Base-by-base conservation (phyloP, 2,888 invertebrate genomes). In the Trimorus sp. region DNA sequence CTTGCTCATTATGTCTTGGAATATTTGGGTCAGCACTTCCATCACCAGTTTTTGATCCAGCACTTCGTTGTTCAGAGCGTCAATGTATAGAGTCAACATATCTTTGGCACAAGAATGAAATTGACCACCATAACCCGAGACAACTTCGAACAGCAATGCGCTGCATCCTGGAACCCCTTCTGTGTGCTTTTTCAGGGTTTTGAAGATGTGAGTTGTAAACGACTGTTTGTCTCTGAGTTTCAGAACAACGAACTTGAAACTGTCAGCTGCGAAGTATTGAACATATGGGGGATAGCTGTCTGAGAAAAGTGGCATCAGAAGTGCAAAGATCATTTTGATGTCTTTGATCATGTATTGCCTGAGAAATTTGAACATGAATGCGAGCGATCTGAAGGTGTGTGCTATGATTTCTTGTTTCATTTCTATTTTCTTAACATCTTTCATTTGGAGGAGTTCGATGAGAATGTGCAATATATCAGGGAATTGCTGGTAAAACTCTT, bases 241-340 rank as follows among this genome's bases (percentile, higher is more conserved):
- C 84, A 98, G 93, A 3, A 98, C 96, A 0, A 99, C 96, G 93
- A 98, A 99, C 0, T 98, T 96, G 93, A 99, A 98, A 92, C 98
- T 97, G 92, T 99, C 98, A 0, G 98, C 97, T 5, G 98, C 98
- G 94, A 99, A 99, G 88, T 96, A 96, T 85, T 96, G 96, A 26
- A 99, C 95, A 89, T 98, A 97, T 82, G 94, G 94, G 36, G 97
- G 96, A 87, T 95, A 95, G n/a, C 93, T 93, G 66, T 95, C 95
- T 85, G 96, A 95, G 48, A 98, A 91, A 6, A 98, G 92, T 0
- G 97, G 97, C 45, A 97, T 90, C 8, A 97, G 93, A 59, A 94
- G 93, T 84, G 94, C 94, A 83, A 97, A 94, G 0, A 98, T 94
- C 12, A 93, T 93, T 59, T 94, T 93, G 59, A 98, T 94, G 89